Conservation (phyloP, 2,888 invertebrate species). For the Hipparchia semele region DNA sequence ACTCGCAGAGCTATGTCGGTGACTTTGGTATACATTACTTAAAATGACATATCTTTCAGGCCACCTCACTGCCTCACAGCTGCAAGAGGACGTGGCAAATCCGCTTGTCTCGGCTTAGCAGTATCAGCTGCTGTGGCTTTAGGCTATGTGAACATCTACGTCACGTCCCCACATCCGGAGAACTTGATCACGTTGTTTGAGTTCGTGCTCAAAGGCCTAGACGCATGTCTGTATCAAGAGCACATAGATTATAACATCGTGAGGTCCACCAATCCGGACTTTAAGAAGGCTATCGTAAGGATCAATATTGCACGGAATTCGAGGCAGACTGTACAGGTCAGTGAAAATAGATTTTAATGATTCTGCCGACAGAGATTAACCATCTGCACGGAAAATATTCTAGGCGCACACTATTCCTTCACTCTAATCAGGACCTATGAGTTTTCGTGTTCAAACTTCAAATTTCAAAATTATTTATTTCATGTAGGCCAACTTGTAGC, state of each 20-base stretch:
- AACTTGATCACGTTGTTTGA: constrained; percentile 99
- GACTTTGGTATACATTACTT: too few relatives aligned
- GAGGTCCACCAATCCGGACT: constrained; percentile 97
- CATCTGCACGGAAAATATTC: too few relatives aligned
- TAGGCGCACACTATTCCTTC: too few relatives aligned
- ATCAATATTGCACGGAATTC: constrained; percentile 96
- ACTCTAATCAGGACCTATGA: too few relatives aligned
- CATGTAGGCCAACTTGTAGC: too few relatives aligned
- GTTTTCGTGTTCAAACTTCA: too few relatives aligned
- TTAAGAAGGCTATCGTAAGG: constrained; percentile 97
- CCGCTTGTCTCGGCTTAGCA: constrained; percentile 97
- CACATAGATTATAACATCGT: constrained; percentile 97
- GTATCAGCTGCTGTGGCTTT: constrained; percentile 93
- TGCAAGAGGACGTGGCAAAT: constrained; percentile 98
- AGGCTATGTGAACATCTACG: constrained; percentile 96
- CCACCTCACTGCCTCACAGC: constrained; percentile 98
- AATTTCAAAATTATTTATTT: too few relatives aligned
- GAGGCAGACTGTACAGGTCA: constrained; percentile 95
- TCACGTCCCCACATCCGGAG: constrained; percentile 99
- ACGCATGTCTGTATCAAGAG: constrained; percentile 96
- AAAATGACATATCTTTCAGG: constrained; percentile 57
- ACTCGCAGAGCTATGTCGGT: too few relatives aligned
- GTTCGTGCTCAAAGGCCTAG: constrained; percentile 97
- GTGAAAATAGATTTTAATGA: not conserved
- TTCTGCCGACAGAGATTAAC: too few relatives aligned